These are phyloP conservation scores for Paguma larvata DNA, from an alignment of 2,797 vertebrate genomes.

Conservation along the genomic window DNA sequence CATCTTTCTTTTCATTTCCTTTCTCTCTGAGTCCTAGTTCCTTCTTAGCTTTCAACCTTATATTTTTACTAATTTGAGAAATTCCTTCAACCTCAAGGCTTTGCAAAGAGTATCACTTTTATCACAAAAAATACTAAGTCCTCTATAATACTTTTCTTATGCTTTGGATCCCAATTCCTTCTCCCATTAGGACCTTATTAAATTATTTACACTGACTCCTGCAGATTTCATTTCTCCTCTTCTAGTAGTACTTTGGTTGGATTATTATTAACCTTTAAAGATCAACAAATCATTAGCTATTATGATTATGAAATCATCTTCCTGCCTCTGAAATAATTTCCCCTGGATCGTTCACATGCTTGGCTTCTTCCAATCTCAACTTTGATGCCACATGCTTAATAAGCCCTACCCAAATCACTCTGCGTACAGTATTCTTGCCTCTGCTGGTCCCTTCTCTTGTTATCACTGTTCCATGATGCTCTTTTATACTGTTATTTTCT, in stretches of 20 bases:
- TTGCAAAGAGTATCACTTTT: neutral
- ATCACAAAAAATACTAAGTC: neutral
- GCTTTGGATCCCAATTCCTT: neutral
- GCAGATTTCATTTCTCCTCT: neutral
- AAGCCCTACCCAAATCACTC: neutral
- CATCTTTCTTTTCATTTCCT: neutral
- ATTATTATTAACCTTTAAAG: constrained; percentile 22
- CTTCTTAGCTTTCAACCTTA: neutral
- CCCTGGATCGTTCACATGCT: neutral
- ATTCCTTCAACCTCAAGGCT: neutral
- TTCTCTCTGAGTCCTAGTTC: neutral
- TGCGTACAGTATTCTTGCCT: neutral
- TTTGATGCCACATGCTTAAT: neutral
- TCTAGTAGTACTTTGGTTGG: neutral
- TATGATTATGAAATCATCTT: neutral
- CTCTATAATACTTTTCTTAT: neutral
- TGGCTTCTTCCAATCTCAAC: neutral
- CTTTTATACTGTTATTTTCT: neutral
- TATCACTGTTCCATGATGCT: neutral
- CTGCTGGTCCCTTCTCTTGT: neutral
- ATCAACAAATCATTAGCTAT: neutral
- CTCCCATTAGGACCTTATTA: neutral
- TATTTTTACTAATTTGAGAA: neutral
- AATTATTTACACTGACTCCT: neutral
- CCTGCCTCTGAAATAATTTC: neutral